Evolutionary conservation across 2,113 vertebrate species (phyloP), one percentile per base, ranked within the genome.

Genomic region (Crocuta crocuta): DNA sequence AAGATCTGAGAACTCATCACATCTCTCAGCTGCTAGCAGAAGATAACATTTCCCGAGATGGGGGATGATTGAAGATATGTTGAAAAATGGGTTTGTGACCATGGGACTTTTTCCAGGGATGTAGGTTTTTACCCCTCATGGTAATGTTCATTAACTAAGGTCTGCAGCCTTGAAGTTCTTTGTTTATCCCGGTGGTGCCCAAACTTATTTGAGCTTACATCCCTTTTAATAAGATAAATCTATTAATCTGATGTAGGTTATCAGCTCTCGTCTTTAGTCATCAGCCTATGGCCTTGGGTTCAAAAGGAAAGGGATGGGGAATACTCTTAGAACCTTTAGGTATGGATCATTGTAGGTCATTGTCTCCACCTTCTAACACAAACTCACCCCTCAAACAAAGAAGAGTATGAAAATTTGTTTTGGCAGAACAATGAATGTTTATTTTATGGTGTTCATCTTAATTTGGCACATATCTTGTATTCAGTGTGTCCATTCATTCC

Each of bases 381-480:
- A 89, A 48, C 48, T 86, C 23, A 74, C 10, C 48, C 50, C 65
- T 82, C 43, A 79, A 70, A 87, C 73, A 35, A 6, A 1, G 8
- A 92, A 33, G 97, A 90, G 35, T n/a, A 63, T 28, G 79, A 50
- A 82, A 83, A 50, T 78, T 50, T 43, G 10, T 94, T 92, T 68
- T 92, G 63, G 79, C 66, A 39, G 86, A 96, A 80, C 33, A 26
- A 43, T 50, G 23, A 95, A 39, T 78, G 28, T 65, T 61, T 66
- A 7, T 2, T 2, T 80, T 91, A 55, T 16, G n/a, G 61, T 94
- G 53, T 82, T 80, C 39, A 78, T 92, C 35, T 70, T 83, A 61
- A 50, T 89, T 83, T 79, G 65, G 88, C 2, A 4, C 73, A n/a
- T 43, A 7, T 91, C 43, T 92, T 66, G 4, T 88, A 16, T 76